phyloP scores from a whole-genome alignment of 2,888 invertebrate genomes.

The Epinotia demarniana region DNA sequence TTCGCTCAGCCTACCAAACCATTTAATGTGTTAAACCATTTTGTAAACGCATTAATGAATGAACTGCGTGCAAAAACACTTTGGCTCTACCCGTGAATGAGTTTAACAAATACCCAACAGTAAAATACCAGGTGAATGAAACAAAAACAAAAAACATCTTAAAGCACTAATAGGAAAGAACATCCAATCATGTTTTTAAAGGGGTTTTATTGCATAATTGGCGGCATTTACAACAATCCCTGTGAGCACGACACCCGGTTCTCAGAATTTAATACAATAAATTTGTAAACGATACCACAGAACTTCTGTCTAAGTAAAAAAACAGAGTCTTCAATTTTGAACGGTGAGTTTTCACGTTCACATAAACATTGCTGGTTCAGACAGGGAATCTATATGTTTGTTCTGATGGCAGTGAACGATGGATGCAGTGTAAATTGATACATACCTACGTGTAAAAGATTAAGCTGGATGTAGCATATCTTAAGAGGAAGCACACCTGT shows the following conservation, averaged over 20 bases:
- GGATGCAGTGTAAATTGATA: constrained; percentile 7
- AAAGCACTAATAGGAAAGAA: constrained; percentile 40
- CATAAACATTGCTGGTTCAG: constrained; percentile 53
- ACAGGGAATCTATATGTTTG: background rate
- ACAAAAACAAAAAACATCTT: constrained; percentile 36
- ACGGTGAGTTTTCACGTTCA: background rate
- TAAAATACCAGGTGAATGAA: constrained; percentile 38
- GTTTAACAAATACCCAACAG: constrained; percentile 12
- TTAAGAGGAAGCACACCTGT: constrained; percentile 67
- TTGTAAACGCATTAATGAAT: constrained; percentile 29
- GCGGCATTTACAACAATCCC: constrained; percentile 68
- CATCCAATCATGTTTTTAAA: constrained; percentile 55
- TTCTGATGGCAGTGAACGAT: constrained; percentile 1
- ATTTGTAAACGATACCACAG: constrained; percentile 81
- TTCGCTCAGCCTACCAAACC: background rate
- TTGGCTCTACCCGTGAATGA: constrained; percentile 28
- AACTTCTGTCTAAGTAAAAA: constrained; percentile 77
- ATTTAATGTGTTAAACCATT: constrained; percentile 17
- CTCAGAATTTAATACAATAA: constrained; percentile 76
- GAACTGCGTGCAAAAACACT: constrained; percentile 23
- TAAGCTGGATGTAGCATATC: background rate
- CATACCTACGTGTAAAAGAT: background rate
- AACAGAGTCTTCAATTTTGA: constrained; percentile 43
- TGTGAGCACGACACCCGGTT: constrained; percentile 72
- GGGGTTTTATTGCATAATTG: constrained; percentile 72